Evolutionary conservation across 1,140 invertebrate species (phyloP).

Genomic region (Aphis gossypii): DNA sequence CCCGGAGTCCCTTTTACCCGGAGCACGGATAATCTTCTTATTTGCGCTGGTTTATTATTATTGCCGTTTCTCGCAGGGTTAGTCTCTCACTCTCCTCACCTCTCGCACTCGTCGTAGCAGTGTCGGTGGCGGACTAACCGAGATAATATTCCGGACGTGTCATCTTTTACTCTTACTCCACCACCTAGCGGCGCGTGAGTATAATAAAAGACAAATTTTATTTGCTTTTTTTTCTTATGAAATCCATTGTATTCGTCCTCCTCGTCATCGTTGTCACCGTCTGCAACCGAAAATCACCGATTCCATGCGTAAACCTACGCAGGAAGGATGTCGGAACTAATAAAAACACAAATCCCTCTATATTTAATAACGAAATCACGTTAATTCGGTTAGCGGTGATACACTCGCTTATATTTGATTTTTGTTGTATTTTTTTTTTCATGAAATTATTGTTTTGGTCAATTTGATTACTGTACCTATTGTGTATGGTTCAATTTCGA

Average conservation of each 20-base stretch:
- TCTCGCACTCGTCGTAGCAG: background rate
- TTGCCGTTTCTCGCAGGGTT: slow-evolving; percentile 23
- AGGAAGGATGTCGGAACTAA: background rate
- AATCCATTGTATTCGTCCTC: background rate
- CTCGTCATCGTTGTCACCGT: background rate
- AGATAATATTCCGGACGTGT: slow-evolving; percentile 55
- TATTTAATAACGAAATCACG: background rate
- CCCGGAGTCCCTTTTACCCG: slow-evolving; percentile 40
- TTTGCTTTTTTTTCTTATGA: background rate
- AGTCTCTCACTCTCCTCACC: background rate
- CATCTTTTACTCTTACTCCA: slow-evolving; percentile 39
- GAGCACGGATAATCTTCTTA: slow-evolving; percentile 50
- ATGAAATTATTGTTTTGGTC: background rate
- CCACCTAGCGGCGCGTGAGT: background rate
- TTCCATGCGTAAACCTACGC: background rate
- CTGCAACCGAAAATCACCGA: background rate
- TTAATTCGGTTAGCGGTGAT: background rate
- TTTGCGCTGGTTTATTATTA: slow-evolving; percentile 53
- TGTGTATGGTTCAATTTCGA: background rate
- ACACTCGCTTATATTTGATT: background rate
- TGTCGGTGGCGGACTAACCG: background rate
- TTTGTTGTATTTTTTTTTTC: background rate
- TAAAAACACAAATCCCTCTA: background rate
- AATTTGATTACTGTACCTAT: background rate
- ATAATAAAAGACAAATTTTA: slow-evolving; percentile 42